These are phyloP conservation scores for Pungitius pungitius DNA, from an alignment of 2,113 vertebrate genomes.

Conservation along the genomic window DNA sequence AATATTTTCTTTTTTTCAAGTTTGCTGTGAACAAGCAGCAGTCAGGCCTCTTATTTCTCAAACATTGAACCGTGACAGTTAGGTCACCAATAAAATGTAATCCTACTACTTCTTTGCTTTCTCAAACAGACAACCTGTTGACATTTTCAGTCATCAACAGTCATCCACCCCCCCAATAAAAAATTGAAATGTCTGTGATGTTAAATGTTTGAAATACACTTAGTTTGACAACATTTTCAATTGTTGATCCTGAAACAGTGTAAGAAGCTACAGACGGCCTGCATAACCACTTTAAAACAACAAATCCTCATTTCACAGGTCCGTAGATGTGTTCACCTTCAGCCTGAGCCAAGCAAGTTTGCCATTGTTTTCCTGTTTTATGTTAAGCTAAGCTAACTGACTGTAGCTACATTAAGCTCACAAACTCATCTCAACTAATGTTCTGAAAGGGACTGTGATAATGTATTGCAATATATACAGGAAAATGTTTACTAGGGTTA, in stretches of 20 bases:
- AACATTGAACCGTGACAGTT: too few species aligned
- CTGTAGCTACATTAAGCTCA: neutral
- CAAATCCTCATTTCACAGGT: neutral
- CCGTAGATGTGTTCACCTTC: neutral
- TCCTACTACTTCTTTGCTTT: too few species aligned
- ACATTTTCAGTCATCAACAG: too few species aligned
- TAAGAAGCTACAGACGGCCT: neutral
- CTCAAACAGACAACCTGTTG: too few species aligned
- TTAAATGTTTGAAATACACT: neutral
- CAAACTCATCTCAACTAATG: neutral
- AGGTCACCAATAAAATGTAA: too few species aligned
- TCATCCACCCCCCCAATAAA: too few species aligned
- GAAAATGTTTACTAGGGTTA: neutral
- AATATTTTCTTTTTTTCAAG: too few species aligned
- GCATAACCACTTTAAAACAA: neutral
- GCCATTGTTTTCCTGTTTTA: neutral
- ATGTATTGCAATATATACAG: neutral
- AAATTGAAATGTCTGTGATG: too few species aligned
- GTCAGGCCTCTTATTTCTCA: too few species aligned
- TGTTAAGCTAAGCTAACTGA: neutral
- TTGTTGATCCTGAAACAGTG: neutral
- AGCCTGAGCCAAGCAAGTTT: neutral
- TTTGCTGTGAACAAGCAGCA: too few species aligned
- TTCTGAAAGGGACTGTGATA: neutral
- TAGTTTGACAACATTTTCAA: neutral